Base-by-base conservation (phyloP, 2,888 invertebrate genomes). In the Teinopalpus imperialis region DNA sequence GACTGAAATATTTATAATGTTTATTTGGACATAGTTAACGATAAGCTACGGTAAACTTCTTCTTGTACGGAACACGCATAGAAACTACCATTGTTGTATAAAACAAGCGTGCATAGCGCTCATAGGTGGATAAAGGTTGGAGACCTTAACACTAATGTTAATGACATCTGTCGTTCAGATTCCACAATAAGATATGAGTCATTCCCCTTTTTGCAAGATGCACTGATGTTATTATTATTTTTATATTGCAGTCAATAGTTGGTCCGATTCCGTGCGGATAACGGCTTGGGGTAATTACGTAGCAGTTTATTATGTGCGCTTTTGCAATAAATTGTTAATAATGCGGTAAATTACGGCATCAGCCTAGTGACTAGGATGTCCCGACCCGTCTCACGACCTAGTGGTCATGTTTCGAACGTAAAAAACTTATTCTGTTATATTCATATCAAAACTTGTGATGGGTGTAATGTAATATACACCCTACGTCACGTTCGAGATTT, bases 101-200 rank as follows among this genome's bases (percentile, higher is more conserved):
- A n/a, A n/a, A n/a, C n/a, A n/a, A n/a, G n/a, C n/a, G n/a, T n/a
- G n/a, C n/a, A n/a, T n/a, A n/a, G n/a, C n/a, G n/a, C n/a, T n/a
- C n/a, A n/a, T n/a, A n/a, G n/a, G n/a, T n/a, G n/a, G n/a, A 8
- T 30, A 10, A 9, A 42, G 32, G 44, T 37, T 37, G 24, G 32
- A 26, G 44, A 44, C 30, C 44, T 24, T n/a, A 21, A n/a, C 18
- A 5, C 6, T 21, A 2, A 37, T 26, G 37, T 44, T 37, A 44
- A 44, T 44, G 29, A 37, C 44, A 44, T 32, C 36, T 43, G 27
- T 10, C 29, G 39, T 31, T 39, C 30, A 10, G 31, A 30, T 44
- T 23, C 26, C 44, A 37, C 44, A 31, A 20, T 7, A 7, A 8
- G 44, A 37, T 32, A 37, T 13, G 24, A 31, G 37, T 16, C 35